phyloP scores from a whole-genome alignment of 2,113 vertebrate genomes.

The Notothenia rossii region DNA sequence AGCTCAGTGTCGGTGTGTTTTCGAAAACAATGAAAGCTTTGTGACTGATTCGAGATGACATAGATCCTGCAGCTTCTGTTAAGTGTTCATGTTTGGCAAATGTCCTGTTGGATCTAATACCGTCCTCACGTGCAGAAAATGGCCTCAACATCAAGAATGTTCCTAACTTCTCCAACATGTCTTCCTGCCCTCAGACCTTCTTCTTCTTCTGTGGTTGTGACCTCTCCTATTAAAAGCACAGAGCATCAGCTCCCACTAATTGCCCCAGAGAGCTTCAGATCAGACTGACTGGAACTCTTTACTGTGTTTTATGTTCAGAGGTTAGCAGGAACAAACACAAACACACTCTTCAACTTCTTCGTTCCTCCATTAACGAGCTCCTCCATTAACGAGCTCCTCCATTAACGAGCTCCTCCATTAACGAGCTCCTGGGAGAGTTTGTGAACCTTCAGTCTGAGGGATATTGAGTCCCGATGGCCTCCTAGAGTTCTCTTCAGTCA shows the following conservation, averaged over 20 bases:
- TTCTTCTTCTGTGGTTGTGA: neutral
- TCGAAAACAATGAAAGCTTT: neutral
- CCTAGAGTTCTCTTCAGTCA: neutral
- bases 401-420: neutral
- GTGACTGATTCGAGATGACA: no score
- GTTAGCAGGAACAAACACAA: constrained; percentile 3
- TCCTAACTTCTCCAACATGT: no score
- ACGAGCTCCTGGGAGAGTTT: constrained; percentile 17
- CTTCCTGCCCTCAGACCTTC: neutral
- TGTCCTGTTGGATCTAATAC: no score
- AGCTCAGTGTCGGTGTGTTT: neutral
- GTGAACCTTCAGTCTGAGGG: neutral
- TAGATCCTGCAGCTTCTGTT: no score
- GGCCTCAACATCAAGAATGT: no score
- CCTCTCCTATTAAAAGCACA: neutral
- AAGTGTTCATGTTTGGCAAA: no score
- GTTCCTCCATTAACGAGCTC: no score
- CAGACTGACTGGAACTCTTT: neutral
- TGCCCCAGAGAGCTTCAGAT: neutral
- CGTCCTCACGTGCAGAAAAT: no score
- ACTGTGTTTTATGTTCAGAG: constrained; percentile 1
- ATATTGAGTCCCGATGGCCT: neutral
- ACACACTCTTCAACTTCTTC: neutral
- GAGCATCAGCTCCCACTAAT: constrained; percentile 21
- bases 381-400: no score